Conservation (phyloP, 2,113 vertebrate genomes). For the Canis aureus region DNA sequence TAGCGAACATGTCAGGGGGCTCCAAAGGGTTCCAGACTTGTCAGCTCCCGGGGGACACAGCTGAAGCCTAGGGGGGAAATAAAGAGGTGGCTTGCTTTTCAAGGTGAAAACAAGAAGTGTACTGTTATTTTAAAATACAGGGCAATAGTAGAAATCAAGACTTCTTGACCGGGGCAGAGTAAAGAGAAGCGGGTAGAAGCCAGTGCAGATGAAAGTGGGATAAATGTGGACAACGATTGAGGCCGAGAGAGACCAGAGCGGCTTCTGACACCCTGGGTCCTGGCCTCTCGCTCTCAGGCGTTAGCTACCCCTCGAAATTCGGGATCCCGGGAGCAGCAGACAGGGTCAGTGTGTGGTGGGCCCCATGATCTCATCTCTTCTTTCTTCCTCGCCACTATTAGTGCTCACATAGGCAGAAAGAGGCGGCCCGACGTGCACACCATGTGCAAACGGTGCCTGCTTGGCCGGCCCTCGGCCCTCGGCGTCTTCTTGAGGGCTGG, state of each 20-base stretch:
- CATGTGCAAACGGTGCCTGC: conserved; percentile 90
- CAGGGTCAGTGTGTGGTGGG: conserved; percentile 84
- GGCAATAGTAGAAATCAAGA: not conserved
- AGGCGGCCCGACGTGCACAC: conserved; percentile 89
- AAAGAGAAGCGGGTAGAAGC: not conserved
- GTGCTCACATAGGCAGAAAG: conserved; percentile 90
- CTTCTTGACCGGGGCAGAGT: not conserved
- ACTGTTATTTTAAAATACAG: conserved; percentile 9
- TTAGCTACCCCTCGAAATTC: not conserved
- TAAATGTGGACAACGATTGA: not conserved
- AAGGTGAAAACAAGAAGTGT: not conserved
- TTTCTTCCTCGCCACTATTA: conserved; percentile 88
- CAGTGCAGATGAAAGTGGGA: not conserved
- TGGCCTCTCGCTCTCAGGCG: not conserved
- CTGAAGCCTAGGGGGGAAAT: not conserved
- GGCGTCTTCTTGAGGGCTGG: conserved; percentile 86
- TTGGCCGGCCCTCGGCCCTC: conserved; percentile 91
- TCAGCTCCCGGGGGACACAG: not conserved
- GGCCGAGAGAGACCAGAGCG: not conserved
- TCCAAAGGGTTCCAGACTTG: not conserved
- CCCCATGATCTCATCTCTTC: conserved; percentile 90
- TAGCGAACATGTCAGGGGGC: not conserved
- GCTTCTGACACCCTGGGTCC: not conserved
- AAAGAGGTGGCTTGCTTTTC: conserved; percentile 56
- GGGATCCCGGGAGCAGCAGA: conserved; percentile 53